Evolutionary conservation across 2,888 invertebrate species (phyloP).

Genomic region (Lithophane semibrunnea): DNA sequence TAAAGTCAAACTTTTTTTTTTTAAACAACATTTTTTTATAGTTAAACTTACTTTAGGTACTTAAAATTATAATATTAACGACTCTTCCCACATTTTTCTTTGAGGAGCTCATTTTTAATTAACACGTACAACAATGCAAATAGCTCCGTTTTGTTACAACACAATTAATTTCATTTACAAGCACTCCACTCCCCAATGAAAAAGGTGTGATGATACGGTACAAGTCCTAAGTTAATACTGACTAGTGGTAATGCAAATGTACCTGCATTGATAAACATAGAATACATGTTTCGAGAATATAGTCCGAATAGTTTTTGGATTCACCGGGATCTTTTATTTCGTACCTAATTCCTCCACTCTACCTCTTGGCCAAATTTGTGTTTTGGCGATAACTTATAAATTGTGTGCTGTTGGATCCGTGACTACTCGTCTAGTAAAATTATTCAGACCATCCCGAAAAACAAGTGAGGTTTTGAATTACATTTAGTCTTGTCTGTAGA

Average conservation of each 20-base stretch:
- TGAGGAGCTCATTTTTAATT: neutral
- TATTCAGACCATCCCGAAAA: neutral
- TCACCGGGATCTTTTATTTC: neutral
- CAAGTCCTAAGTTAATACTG: slow-evolving; percentile 4
- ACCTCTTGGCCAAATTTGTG: neutral
- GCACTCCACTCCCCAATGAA: neutral
- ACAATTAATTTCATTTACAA: neutral
- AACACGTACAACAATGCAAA: slow-evolving; percentile 5
- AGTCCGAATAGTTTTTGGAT: neutral
- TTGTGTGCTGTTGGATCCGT: neutral
- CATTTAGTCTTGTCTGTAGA: neutral
- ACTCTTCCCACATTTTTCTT: neutral
- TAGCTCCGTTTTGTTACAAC: neutral
- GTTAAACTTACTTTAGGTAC: neutral
- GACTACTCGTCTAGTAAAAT: neutral
- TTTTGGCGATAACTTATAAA: neutral
- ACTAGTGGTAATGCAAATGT: slow-evolving; percentile 5
- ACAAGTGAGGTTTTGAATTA: neutral
- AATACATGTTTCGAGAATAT: neutral
- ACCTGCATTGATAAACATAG: neutral
- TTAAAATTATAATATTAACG: neutral
- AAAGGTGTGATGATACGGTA: slow-evolving; percentile 8
- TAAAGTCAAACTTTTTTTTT: neutral
- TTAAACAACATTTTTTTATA: neutral
- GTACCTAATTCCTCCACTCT: neutral